Evolutionary conservation across 2,888 invertebrate genomes (phyloP).

Genomic region (Seira ritae): DNA sequence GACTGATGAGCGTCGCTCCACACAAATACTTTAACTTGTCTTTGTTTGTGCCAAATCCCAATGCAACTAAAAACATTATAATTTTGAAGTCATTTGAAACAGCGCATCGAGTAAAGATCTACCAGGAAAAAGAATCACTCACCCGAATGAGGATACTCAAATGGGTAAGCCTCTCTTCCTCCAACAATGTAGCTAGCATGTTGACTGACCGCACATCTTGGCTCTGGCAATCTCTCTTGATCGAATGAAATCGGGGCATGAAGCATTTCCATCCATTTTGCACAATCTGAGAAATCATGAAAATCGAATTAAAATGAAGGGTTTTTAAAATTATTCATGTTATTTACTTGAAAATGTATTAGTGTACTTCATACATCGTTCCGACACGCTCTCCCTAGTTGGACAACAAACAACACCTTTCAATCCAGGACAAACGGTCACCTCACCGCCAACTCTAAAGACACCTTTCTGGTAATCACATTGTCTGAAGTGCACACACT

Average conservation of each 20-base stretch:
- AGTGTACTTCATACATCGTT: conserved; percentile 24
- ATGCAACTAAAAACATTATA: too few species aligned
- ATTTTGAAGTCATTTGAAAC: too few species aligned
- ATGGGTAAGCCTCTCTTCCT: conserved; percentile 30
- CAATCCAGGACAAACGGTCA: background rate
- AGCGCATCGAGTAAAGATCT: too few species aligned
- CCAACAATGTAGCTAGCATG: conserved; percentile 31
- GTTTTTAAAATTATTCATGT: background rate
- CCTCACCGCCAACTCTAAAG: conserved; percentile 4
- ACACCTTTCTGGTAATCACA: conserved; percentile 38
- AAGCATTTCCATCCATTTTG: conserved; percentile 30
- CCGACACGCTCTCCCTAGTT: background rate
- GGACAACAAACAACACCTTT: conserved; percentile 37
- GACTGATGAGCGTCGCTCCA: conserved; percentile 86
- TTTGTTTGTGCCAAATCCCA: conserved; percentile 33
- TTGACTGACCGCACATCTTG: background rate
- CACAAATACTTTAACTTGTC: conserved; percentile 76
- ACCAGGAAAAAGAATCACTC: too few species aligned
- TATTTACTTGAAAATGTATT: background rate
- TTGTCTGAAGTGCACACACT: conserved; percentile 23
- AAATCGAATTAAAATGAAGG: background rate
- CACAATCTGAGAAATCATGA: conserved; percentile 29
- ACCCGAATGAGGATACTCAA: conserved; percentile 46
- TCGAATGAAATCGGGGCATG: conserved; percentile 25
- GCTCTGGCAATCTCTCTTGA: background rate